Evolutionary conservation across 2,797 vertebrate species (phyloP).

Genomic region (Anguilla obscura): DNA sequence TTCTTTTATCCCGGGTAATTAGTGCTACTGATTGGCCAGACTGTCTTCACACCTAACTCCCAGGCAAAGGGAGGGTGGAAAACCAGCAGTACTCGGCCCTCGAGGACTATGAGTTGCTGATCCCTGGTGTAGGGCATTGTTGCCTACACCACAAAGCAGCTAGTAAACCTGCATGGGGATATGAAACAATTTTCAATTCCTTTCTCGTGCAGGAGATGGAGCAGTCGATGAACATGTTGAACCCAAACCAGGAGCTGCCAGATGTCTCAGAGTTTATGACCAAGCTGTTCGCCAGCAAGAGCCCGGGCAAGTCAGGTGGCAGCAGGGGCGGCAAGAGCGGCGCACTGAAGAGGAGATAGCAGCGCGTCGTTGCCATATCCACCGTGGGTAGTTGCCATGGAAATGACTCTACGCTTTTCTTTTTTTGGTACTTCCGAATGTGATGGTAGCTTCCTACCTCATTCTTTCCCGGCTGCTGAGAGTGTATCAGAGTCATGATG

Average conservation of each 20-base stretch:
- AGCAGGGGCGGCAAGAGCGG: slow-evolving; percentile 88
- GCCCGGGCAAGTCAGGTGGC: slow-evolving; percentile 87
- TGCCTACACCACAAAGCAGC: neutral
- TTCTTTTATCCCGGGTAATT: neutral
- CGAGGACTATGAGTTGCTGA: no score
- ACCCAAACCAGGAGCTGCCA: slow-evolving; percentile 96
- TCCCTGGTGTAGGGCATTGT: neutral
- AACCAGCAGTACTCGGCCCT: no score
- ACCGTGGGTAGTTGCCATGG: slow-evolving; percentile 17
- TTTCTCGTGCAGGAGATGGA: slow-evolving; percentile 89
- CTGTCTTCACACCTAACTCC: no score
- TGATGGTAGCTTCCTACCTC: neutral
- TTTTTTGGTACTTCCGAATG: neutral
- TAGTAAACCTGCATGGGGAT: neutral
- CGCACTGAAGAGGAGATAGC: slow-evolving; percentile 94
- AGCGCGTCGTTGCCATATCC: neutral
- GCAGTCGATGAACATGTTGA: slow-evolving; percentile 99
- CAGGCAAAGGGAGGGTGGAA: no score
- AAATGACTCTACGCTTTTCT: neutral
- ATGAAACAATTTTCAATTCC: slow-evolving; percentile 25
- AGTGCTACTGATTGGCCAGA: no score
- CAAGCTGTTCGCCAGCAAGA: slow-evolving; percentile 96
- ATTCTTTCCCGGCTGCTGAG: slow-evolving; percentile 9
- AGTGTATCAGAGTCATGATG: neutral
- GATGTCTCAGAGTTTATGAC: slow-evolving; percentile 99